Percentiles rank a stretch among this genome's conserved stretches.
Conservation (phyloP, 2,113 vertebrate species). For the Cettia cetti region DNA sequence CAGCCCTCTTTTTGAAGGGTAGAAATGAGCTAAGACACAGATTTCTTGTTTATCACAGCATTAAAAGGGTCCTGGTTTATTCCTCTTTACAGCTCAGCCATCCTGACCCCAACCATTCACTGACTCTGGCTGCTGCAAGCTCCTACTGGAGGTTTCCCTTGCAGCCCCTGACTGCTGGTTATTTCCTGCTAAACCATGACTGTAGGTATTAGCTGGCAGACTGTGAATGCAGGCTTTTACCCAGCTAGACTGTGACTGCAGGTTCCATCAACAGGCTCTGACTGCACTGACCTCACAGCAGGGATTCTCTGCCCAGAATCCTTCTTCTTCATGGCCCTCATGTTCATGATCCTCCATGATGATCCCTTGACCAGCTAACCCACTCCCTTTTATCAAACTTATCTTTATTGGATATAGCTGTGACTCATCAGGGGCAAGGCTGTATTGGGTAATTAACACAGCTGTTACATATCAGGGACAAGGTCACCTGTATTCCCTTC, state of each 20-base stretch:
- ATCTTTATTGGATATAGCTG: neutral
- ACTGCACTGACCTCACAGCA: neutral
- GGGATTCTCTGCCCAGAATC: neutral
- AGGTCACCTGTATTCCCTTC: neutral
- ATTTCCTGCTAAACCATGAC: neutral
- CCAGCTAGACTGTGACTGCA: neutral
- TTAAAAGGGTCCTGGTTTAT: neutral
- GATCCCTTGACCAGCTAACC: neutral
- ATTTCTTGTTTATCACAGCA: neutral
- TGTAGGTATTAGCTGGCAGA: neutral
- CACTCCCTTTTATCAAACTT: neutral
- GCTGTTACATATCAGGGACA: neutral
- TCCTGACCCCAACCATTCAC: neutral
- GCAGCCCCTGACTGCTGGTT: neutral
- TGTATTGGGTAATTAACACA: neutral
- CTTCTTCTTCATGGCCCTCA: neutral
- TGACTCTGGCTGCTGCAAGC: neutral
- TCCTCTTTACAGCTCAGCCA: neutral
- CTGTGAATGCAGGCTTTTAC: neutral
- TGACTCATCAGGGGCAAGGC: neutral
- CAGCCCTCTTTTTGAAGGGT: neutral
- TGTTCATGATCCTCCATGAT: neutral
- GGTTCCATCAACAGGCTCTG: neutral
- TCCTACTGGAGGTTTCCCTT: neutral
- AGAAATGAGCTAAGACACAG: neutral